Percentiles rank a stretch among this genome's conserved stretches.
phyloP scores from a whole-genome alignment of 1,140 invertebrate genomes.

The Trichomalopsis sarcophagae region DNA sequence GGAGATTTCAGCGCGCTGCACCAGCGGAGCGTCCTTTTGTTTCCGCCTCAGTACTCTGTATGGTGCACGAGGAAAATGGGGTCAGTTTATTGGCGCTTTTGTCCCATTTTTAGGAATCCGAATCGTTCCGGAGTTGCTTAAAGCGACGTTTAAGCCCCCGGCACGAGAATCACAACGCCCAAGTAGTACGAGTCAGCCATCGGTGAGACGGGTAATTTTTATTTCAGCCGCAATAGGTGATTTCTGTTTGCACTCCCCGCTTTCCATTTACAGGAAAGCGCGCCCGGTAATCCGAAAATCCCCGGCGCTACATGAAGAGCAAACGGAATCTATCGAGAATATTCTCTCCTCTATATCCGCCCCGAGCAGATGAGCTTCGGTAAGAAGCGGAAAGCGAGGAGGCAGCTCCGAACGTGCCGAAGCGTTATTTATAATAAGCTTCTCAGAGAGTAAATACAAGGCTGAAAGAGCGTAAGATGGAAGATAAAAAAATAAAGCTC shows the following conservation, averaged over 20 bases:
- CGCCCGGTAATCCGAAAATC: background rate
- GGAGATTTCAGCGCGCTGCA: background rate
- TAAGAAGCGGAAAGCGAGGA: background rate
- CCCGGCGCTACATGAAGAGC: background rate
- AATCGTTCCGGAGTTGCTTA: background rate
- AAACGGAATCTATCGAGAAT: background rate
- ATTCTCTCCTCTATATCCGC: background rate
- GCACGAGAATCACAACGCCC: too few relatives aligned
- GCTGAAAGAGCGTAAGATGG: conserved; percentile 53
- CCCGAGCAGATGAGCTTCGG: background rate
- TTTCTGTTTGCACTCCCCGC: background rate
- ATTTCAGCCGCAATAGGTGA: background rate
- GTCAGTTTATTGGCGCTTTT: background rate
- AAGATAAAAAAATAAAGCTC: background rate
- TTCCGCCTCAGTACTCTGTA: background rate
- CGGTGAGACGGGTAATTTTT: background rate
- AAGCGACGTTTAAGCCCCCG: too few relatives aligned
- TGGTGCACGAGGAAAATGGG: background rate
- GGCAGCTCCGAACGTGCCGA: background rate
- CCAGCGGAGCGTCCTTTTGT: background rate
- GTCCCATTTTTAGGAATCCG: background rate
- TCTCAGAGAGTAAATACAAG: background rate
- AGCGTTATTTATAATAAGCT: conserved; percentile 26
- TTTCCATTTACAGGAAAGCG: background rate
- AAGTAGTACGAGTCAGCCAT: background rate